Evolutionary conservation across 2,888 invertebrate genomes (phyloP).

Genomic region (Zeuzera pyrina): DNA sequence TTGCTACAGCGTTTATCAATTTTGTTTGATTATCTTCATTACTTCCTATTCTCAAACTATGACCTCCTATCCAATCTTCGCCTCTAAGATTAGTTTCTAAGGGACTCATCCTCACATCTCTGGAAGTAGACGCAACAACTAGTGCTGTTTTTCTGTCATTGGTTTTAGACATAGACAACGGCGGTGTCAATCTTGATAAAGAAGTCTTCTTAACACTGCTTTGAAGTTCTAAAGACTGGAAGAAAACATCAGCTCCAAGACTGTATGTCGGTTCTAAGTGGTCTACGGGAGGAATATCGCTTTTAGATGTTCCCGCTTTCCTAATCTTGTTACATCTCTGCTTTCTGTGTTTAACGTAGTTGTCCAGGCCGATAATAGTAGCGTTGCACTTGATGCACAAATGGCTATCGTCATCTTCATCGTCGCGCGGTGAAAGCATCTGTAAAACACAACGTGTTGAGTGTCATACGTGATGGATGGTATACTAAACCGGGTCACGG

Average conservation of each 20-base stretch:
- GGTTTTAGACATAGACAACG: constrained; percentile 46
- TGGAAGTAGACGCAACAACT: constrained; percentile 43
- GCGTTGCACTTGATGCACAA: constrained; percentile 89
- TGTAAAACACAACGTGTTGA: constrained; percentile 24
- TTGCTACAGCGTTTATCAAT: constrained; percentile 77
- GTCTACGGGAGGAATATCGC: constrained; percentile 44
- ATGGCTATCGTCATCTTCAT: constrained; percentile 88
- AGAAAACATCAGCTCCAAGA: constrained; percentile 88
- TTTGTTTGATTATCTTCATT: constrained; percentile 74
- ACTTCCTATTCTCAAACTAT: constrained; percentile 67
- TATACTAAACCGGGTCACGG: constrained; percentile 16
- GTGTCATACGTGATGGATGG: constrained; percentile 26
- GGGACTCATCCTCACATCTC: constrained; percentile 51
- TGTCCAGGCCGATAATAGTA: constrained; percentile 88
- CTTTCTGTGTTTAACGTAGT: constrained; percentile 89
- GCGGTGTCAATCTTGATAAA: constrained; percentile 62
- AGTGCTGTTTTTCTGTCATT: constrained; percentile 39
- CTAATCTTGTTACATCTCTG: constrained; percentile 73
- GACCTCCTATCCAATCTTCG: constrained; percentile 76
- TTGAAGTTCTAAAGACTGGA: constrained; percentile 85
- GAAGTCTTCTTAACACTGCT: constrained; percentile 78
- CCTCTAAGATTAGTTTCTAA: constrained; percentile 62
- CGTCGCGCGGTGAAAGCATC: constrained; percentile 72
- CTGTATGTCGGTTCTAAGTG: constrained; percentile 67
- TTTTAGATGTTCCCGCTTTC: constrained; percentile 25